These are phyloP conservation scores for Montipora capitata DNA, from an alignment of 92 coral and sea anemone genomes.

Conservation along the genomic window DNA sequence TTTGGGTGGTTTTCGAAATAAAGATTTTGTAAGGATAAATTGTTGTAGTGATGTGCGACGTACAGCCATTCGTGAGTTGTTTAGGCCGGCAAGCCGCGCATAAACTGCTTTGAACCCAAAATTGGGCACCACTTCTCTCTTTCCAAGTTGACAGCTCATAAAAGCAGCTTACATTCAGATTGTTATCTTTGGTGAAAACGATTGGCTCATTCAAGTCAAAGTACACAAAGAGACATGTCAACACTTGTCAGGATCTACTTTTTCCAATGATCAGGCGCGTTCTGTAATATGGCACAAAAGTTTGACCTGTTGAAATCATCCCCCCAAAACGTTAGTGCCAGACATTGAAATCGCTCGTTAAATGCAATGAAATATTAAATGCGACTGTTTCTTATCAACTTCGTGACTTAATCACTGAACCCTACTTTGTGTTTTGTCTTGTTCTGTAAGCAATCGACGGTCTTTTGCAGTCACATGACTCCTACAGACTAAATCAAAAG, in stretches of 20 bases:
- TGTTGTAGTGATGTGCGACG: not conserved
- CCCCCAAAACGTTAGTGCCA: not conserved
- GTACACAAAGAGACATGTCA: constrained; percentile 74
- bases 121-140: constrained; percentile 7
- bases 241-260: constrained; percentile 73
- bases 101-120: not conserved
- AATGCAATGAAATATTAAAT: not conserved
- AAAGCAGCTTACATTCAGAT: constrained; percentile 70
- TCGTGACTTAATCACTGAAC: not conserved
- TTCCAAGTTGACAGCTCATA: constrained; percentile 65
- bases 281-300: constrained; percentile 13
- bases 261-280: constrained; percentile 9
- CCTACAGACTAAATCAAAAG: constrained; percentile 22
- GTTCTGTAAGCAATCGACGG: constrained; percentile 25
- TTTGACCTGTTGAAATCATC: constrained; percentile 38
- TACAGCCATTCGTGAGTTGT: constrained; percentile 32
- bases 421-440: constrained; percentile 9
- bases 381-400: not conserved
- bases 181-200: constrained; percentile 66
- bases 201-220: constrained; percentile 67
- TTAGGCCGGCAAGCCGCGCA: constrained; percentile 43
- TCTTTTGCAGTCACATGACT: constrained; percentile 40
- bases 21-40: constrained; percentile 21
- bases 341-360: constrained; percentile 2
- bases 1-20: constrained; percentile 50